These are phyloP conservation scores for Lutjanus campechanus DNA, from an alignment of 2,797 vertebrate species.

Conservation along the genomic window DNA sequence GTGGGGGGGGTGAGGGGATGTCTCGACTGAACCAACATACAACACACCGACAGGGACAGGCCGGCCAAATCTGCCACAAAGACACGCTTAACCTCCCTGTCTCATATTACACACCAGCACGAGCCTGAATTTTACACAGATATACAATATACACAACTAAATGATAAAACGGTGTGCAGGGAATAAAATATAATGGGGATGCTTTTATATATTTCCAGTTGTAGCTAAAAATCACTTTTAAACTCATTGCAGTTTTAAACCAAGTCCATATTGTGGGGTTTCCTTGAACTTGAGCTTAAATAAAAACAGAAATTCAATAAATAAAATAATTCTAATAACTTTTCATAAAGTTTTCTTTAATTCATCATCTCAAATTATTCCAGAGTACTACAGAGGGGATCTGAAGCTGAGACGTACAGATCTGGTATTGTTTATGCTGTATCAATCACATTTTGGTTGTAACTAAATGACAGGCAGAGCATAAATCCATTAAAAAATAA, in stretches of 20 bases:
- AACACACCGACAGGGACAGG: constrained; percentile 83
- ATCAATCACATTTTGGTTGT: constrained; percentile 89
- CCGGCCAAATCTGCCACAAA: constrained; percentile 56
- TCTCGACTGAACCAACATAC: constrained; percentile 88
- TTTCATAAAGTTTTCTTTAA: not conserved
- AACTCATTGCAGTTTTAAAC: constrained; percentile 7
- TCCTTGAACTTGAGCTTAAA: constrained; percentile 28
- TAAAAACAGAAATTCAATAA: constrained; percentile 16
- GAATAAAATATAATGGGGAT: not conserved
- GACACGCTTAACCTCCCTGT: constrained; percentile 40
- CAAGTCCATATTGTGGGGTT: constrained; percentile 11
- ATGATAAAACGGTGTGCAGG: not conserved
- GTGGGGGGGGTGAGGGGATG: constrained; percentile 61
- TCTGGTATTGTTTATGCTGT: constrained; percentile 77
- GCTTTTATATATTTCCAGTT: constrained; percentile 18
- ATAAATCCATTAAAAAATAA: constrained; percentile 87
- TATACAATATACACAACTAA: constrained; percentile 7
- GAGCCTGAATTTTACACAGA: constrained; percentile 14
- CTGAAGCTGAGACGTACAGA: constrained; percentile 39
- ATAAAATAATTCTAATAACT: not conserved
- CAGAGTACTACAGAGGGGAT: constrained; percentile 14
- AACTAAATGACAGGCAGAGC: constrained; percentile 89
- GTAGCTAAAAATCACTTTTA: not conserved
- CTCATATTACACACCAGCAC: constrained; percentile 44
- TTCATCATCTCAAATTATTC: constrained; percentile 64